Percentiles rank a stretch among this genome's conserved stretches.
Evolutionary conservation across 2,888 invertebrate genomes (phyloP).

Genomic region (Maniola hyperantus): DNA sequence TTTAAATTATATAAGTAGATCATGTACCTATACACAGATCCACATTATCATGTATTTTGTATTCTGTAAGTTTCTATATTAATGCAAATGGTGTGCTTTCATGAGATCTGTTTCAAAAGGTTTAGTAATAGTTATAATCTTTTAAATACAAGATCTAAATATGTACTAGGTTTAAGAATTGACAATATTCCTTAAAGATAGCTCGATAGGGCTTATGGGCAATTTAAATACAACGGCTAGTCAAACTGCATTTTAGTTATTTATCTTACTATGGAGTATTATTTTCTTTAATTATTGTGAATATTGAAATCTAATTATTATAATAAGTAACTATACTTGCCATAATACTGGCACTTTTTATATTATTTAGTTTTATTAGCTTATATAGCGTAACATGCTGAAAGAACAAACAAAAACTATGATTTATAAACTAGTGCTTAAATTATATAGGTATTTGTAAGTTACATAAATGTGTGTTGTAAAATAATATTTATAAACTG

Average conservation of each 20-base stretch:
- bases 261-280: slow-evolving; percentile 4
- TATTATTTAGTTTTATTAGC: not conserved
- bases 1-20: not conserved
- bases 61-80: not conserved
- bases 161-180: slow-evolving; percentile 6
- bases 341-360: not conserved
- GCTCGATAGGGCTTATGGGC: slow-evolving; percentile 34
- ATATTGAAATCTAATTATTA: not conserved
- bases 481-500: slow-evolving; percentile 37
- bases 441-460: slow-evolving; percentile 14
- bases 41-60: not conserved
- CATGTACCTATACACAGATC: not conserved
- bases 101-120: not conserved
- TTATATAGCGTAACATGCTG: slow-evolving; percentile 9
- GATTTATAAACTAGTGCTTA: slow-evolving; percentile 24
- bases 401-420: not conserved
- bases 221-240: slow-evolving; percentile 43
- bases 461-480: slow-evolving; percentile 34
- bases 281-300: not conserved
- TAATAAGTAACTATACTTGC: not conserved
- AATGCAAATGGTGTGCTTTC: not conserved
- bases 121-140: not conserved
- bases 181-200: slow-evolving; percentile 16
- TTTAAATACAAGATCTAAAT: not conserved
- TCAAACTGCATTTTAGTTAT: slow-evolving; percentile 56